Base-by-base conservation (phyloP, 2,888 invertebrate genomes). In the Fragum sueziense region DNA sequence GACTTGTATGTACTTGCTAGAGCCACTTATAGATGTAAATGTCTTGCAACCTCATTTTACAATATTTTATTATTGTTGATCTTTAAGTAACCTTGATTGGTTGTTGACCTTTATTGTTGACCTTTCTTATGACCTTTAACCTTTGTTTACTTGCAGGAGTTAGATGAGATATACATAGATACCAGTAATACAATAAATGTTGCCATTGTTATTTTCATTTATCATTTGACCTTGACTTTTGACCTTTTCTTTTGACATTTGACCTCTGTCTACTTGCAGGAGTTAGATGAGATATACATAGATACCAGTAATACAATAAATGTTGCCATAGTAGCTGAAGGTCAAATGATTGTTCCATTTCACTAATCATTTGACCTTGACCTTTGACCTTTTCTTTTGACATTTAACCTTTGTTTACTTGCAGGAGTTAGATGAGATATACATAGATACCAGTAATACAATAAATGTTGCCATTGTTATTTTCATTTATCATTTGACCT, bases 381-480 rank as follows among this genome's bases (percentile, higher is more conserved):
- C n/a, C n/a, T n/a, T n/a, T n/a, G n/a, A n/a, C n/a, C n/a, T n/a
- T n/a, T n/a, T 9, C 17, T 14, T n/a, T n/a, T n/a, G n/a, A n/a
- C n/a, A n/a, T 41, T 41, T 41, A 34, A 70, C 51, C 76, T 57
- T 74, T 68, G 68, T 78, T 78, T 80, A 61, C 37, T 87, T 89
- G 84, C 95, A 97, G 96, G 98, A 98, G 94, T 94, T 98, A 91
- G 97, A 98, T 94, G 97, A 98, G 93, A 97, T 98, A 91, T 96
- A 98, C 94, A 95, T 96, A 85, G 98, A 98, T 92, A 95, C 98
- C 80, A 97, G 97, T 93, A 95, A 96, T 89, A 96, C 97, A 79
- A 95, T 98, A 88, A 96, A 97, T 89, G 97, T 97, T 86, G 96
- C 97, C 29, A 96, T 97, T 91, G 95, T n/a, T n/a, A n/a, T n/a